phyloP scores from a whole-genome alignment of 2,113 vertebrate species.

The Abramis brama region DNA sequence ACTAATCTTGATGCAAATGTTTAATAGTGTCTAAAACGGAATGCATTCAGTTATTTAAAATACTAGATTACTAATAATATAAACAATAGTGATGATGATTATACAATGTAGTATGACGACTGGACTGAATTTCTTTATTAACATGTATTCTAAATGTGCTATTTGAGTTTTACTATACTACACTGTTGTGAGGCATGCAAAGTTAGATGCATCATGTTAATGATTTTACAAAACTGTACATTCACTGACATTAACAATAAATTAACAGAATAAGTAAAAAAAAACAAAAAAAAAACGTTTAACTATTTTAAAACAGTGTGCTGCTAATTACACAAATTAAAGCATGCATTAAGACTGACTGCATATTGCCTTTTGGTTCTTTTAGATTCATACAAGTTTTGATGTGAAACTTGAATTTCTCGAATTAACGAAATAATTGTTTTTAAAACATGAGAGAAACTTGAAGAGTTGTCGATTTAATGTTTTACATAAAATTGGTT shows the following conservation, averaged over 20 bases:
- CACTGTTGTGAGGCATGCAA: neutral
- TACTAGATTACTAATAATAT: no score
- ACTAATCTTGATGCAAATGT: neutral
- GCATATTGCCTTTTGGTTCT: neutral
- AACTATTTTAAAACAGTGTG: neutral
- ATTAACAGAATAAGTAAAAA: neutral
- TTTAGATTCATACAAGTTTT: neutral
- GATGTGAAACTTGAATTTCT: neutral
- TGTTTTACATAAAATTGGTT: no score
- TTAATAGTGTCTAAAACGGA: neutral
- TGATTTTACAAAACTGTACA: neutral
- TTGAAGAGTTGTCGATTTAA: neutral
- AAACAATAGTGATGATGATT: neutral
- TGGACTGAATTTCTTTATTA: neutral
- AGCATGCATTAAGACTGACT: neutral
- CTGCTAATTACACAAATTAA: neutral
- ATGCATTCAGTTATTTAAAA: neutral
- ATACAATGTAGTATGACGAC: neutral
- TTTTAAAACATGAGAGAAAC: neutral
- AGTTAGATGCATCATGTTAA: neutral
- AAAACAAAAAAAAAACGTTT: neutral
- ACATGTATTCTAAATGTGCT: no score
- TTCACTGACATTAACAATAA: neutral
- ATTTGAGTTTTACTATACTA: no score
- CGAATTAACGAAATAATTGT: neutral